Evolutionary conservation across 1,140 invertebrate species (phyloP).

Genomic region (Drosophila triauraria): DNA sequence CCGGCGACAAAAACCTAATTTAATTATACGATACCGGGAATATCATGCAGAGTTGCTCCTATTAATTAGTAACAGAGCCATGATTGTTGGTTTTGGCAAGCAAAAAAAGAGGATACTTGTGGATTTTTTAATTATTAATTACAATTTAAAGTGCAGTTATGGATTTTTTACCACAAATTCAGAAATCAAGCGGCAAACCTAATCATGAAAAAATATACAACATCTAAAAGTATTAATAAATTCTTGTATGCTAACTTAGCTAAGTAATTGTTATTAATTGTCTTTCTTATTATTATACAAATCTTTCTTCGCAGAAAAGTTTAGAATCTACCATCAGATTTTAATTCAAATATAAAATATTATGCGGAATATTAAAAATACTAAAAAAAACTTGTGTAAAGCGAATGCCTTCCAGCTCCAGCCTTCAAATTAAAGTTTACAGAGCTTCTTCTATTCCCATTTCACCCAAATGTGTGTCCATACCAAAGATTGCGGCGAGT

Average conservation of each 20-base stretch:
- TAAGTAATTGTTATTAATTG: not conserved
- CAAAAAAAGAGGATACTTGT: not conserved
- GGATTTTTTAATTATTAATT: no score
- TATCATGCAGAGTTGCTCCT: constrained; percentile 5
- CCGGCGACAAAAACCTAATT: constrained; percentile 30
- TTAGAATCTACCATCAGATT: no score
- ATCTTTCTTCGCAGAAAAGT: no score
- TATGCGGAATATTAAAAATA: not conserved
- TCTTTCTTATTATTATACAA: no score
- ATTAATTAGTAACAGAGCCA: constrained; percentile 9
- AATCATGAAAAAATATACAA: no score
- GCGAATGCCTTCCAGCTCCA: not conserved
- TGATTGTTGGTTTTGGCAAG: not conserved
- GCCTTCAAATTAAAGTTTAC: not conserved
- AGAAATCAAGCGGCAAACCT: no score
- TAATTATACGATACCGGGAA: constrained; percentile 22
- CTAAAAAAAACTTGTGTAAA: no score
- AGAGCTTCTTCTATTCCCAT: not conserved
- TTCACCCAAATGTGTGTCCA: constrained; percentile 4
- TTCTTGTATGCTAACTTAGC: not conserved
- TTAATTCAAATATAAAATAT: no score
- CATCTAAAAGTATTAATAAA: not conserved
- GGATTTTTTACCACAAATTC: no score
- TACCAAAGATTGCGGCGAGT: constrained; percentile 33
- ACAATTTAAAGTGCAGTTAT: no score